Conservation (phyloP, 92 coral and sea anemone species). For the Epizoanthus ramosus region DNA sequence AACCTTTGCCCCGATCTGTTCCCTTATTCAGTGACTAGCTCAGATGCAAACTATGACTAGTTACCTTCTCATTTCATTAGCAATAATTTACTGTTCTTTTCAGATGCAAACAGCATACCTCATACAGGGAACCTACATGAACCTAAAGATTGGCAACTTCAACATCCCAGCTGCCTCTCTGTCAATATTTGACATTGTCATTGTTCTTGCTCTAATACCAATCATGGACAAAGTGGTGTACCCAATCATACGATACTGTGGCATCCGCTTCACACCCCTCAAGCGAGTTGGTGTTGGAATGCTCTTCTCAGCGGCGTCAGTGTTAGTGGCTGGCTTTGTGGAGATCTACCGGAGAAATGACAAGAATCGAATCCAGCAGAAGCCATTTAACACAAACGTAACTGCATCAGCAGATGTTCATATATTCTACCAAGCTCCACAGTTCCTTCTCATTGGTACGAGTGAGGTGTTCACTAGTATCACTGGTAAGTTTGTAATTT, state of each 20-base stretch:
- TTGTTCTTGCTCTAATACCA: conserved; percentile 76
- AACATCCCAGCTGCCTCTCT: conserved; percentile 73
- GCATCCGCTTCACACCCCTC: conserved; percentile 76
- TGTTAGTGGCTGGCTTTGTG: conserved; percentile 78
- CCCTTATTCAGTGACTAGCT: too few species aligned
- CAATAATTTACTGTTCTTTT: not conserved
- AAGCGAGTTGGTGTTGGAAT: conserved; percentile 88
- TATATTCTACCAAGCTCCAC: conserved; percentile 92
- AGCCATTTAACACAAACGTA: conserved; percentile 39
- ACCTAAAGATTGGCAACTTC: conserved; percentile 47
- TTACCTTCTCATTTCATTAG: not conserved
- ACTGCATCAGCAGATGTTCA: conserved; percentile 60
- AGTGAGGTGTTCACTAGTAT: conserved; percentile 85
- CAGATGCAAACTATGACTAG: not conserved
- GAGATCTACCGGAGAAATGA: conserved; percentile 61
- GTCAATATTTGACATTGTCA: conserved; percentile 60
- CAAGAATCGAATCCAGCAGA: not conserved
- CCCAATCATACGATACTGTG: conserved; percentile 77
- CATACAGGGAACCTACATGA: conserved; percentile 90
- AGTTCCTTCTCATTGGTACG: conserved; percentile 81
- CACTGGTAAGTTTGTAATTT: conserved; percentile 60
- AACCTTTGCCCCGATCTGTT: too few species aligned
- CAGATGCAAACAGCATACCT: conserved; percentile 89
- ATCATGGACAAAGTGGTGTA: conserved; percentile 88
- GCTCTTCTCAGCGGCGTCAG: conserved; percentile 82